Evolutionary conservation across 2,797 vertebrate species (phyloP), one percentile per base, ranked within the genome.

Genomic region (Acridotheres tristis): DNA sequence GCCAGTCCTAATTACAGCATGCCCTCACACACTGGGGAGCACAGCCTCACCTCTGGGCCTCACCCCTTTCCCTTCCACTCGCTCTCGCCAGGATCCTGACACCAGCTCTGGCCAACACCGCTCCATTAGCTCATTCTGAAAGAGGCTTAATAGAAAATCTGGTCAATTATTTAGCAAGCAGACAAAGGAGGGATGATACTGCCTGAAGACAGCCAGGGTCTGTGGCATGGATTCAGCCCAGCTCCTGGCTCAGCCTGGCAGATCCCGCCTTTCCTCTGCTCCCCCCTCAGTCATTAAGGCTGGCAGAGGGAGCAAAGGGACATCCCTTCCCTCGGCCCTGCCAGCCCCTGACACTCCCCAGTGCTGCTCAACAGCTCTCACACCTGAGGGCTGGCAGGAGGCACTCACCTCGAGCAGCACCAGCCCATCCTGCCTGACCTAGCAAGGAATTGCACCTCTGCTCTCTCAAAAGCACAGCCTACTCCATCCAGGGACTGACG

Each of bases 151-250:
- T 42, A 94, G 93, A 94, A 90, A 73, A 90, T 23, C 78, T 94
- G 58, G 89, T 95, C 78, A 95, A 96, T 93, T 94, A 95, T 96
- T 97, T 85, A 96, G 81, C 78, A 93, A 96, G 88, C 58, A 93
- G 80, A 48, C 62, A 89, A 94, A 85, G 1, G 51, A 21, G 43
- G 66, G 34, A 90, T 84, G 74, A 89, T 48, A 91, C 27, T 5
- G 8, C 71, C 65, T 84, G 77, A 75, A 91, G 84, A 40, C 68
- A 91, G 82, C 55, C 76, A 81, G 66, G 77, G 59, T 54, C 67
- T 86, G 47, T 85, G 94, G 79, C 1, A 0, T 0, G 2, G 69
- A 73, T 36, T 81, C 88, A 86, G 69, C 75, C 66, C 86, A 88
- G 45, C 42, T 80, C 73, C 83, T 47, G 80, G 73, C 89, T 85